These are phyloP conservation scores for Microtus pennsylvanicus DNA, from an alignment of 2,113 vertebrate genomes.

Conservation along the genomic window DNA sequence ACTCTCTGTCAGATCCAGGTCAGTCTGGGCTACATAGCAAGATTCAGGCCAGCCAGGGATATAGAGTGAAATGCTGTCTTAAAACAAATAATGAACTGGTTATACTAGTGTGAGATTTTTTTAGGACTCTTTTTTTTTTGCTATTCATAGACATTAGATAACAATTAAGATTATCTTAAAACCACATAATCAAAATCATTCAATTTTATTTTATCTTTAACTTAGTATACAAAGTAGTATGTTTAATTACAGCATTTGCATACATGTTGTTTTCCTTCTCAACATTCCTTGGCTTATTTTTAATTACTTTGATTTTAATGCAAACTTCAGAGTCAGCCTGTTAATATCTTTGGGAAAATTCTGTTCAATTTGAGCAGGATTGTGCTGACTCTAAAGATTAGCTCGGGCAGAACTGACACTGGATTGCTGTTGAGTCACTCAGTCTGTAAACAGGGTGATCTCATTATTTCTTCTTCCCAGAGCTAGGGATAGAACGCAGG, in stretches of 20 bases:
- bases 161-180: not conserved
- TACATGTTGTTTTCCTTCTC: not conserved
- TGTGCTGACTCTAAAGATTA: too few species aligned
- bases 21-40: not conserved
- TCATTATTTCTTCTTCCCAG: too few species aligned
- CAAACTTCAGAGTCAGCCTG: not conserved
- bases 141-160: not conserved
- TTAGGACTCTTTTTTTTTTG: not conserved
- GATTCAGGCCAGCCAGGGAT: not conserved
- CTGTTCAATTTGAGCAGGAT: not conserved
- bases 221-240: not conserved
- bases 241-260: not conserved
- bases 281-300: not conserved
- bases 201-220: not conserved
- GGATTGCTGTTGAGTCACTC: too few species aligned
- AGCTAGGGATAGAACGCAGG: too few species aligned
- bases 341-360: not conserved
- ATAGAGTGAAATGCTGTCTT: not conserved
- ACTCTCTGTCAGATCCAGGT: not conserved
- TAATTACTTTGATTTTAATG: conserved; percentile 36
- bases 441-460: too few species aligned
- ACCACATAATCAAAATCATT: not conserved
- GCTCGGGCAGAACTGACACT: too few species aligned
- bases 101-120: not conserved
- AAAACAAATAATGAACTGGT: not conserved